Evolutionary conservation across 37 sponge, comb jelly and placozoan species (phyloP), one percentile per base, ranked within the genome.

Genomic region (Dysidea cf. avara): DNA sequence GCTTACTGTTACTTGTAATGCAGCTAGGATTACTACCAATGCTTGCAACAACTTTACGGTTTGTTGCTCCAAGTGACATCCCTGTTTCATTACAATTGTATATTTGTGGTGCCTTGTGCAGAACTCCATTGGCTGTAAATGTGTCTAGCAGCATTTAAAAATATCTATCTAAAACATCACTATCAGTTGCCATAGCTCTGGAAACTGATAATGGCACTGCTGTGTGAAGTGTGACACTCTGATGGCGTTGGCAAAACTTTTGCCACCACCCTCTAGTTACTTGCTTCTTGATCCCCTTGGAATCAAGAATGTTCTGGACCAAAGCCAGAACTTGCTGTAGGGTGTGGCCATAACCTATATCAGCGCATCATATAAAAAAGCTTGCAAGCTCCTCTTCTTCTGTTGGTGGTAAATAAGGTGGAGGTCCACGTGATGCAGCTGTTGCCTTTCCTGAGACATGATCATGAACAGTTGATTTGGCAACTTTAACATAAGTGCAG

Each of bases 231-330:
- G n/a, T n/a, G n/a, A n/a, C n/a, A n/a, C n/a, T n/a, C n/a, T n/a
- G n/a, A n/a, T 80, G 73, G 7, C 74, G 17, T 49, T 36, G 40
- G 1, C 53, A 18, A 43, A 74, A 81, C 0, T 31, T 12, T 1
- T 72, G 35, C 74, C 82, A 81, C 82, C 82, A 81, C 26, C 81
- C 81, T 49, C 62, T 7, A n/a, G 56, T 53, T 3, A 80, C 66
- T 39, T 11, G 20, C 0, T 25, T 31, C n/a, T 55, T 55, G 5
- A 64, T 54, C 12, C 82, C 82, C 26, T 81, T 81, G 3, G 2
- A 39, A 4, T 72, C 33, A 14, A 72, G 2, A 2, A 71, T 52
- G 53, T 47, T 1, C 26, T 79, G 79, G 11, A 39, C 37, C 6
- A 38, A 63, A 13, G 47, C 12, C 11, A 64, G 20, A 7, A 59